These are phyloP conservation scores for Florisuga fusca DNA, from an alignment of 2,797 vertebrate genomes.

Conservation along the genomic window DNA sequence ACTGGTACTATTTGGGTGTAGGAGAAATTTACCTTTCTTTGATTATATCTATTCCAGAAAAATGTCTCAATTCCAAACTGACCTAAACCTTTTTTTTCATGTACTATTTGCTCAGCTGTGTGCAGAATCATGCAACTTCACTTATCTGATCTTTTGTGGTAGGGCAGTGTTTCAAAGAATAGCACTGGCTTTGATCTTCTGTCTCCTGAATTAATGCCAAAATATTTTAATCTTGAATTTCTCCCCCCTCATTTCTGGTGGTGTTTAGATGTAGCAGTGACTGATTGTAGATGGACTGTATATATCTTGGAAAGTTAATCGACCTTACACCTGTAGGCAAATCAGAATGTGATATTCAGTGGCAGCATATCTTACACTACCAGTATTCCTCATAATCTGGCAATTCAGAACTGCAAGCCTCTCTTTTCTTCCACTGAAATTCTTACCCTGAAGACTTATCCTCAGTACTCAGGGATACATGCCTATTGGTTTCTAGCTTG, in stretches of 20 bases:
- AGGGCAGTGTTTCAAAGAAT: constrained; percentile 4
- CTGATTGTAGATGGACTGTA: neutral
- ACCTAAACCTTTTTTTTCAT: neutral
- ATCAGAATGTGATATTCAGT: neutral
- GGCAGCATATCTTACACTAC: neutral
- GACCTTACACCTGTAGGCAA: accelerated
- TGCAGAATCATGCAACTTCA: neutral
- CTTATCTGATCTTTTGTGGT: neutral
- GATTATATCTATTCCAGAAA: neutral
- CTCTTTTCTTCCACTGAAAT: neutral
- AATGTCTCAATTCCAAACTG: neutral
- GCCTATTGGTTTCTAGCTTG: neutral
- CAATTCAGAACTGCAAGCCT: neutral
- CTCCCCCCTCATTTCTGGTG: neutral
- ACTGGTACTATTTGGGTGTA: neutral
- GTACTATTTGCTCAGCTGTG: neutral
- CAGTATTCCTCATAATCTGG: neutral
- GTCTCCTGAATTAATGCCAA: neutral
- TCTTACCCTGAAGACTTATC: neutral
- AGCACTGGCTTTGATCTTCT: neutral
- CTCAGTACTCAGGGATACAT: neutral
- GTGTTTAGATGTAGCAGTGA: neutral
- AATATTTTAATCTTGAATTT: neutral
- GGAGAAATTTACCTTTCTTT: neutral
- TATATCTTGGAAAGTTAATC: neutral